A percentile compares a stretch with the other conserved stretches of the same genome.
phyloP scores from a whole-genome alignment of 2,888 invertebrate species.

The Fragum sueziense region DNA sequence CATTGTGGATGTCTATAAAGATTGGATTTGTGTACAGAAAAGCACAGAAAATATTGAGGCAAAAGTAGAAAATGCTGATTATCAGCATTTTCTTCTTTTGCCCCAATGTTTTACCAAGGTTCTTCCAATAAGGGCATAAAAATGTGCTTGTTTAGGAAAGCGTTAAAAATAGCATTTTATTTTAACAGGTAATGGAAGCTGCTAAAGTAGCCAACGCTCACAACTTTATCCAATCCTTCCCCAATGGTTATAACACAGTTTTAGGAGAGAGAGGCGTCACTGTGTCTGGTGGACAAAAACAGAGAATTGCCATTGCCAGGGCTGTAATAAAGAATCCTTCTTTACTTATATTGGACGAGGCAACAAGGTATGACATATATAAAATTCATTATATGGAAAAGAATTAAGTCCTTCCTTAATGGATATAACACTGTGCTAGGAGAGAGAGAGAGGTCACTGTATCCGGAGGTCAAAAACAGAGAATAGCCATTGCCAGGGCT shows the following conservation, averaged over 20 bases:
- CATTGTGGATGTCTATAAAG: too few relatives aligned
- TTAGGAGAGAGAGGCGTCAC: conserved; percentile 94
- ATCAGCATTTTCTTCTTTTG: too few relatives aligned
- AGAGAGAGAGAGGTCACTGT: conserved; percentile 95
- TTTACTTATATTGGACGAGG: conserved; percentile 91
- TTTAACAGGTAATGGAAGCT: conserved; percentile 87
- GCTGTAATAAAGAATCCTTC: conserved; percentile 95
- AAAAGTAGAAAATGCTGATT: too few relatives aligned
- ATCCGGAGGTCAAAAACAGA: conserved; percentile 97
- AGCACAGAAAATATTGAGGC: too few relatives aligned
- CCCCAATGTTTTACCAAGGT: too few relatives aligned
- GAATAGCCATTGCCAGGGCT: conserved; percentile 97
- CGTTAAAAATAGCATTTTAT: neutral
- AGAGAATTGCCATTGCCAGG: conserved; percentile 96
- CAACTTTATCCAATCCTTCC: conserved; percentile 92
- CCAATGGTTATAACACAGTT: conserved; percentile 91
- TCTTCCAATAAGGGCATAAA: too few relatives aligned
- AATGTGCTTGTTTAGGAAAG: neutral
- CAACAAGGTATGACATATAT: conserved; percentile 94
- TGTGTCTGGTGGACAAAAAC: conserved; percentile 97
- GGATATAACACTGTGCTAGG: conserved; percentile 92
- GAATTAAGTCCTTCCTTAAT: conserved; percentile 90
- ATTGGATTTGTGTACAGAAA: too few relatives aligned
- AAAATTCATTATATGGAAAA: too few relatives aligned
- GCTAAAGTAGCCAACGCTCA: conserved; percentile 95